Base-by-base conservation (phyloP, 2,888 invertebrate species). In the Mythimna lalbum region DNA sequence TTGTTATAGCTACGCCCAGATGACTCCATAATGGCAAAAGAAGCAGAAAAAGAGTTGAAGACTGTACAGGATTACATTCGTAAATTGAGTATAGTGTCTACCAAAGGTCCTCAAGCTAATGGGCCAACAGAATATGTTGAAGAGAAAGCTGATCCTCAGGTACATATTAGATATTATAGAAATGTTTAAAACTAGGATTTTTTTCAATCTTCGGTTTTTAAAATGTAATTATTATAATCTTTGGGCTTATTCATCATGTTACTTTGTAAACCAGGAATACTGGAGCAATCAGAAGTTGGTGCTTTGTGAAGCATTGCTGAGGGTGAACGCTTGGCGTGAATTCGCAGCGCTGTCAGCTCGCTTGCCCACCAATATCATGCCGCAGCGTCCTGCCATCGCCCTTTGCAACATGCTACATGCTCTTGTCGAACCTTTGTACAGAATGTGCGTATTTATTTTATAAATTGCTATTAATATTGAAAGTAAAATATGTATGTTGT, bases 221-320 rank as follows among this genome's bases (percentile, higher is more conserved):
- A 6, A 21, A 36, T 69, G 23, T 56, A 1, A 17, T 3, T 33
- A 9, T 36, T 36, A 43, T 17, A 39, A 43, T 43, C 17, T 43
- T 1, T 43, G 17, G 23, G 14, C 27, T 63, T n/a, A n/a, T 50
- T 21, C 49, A 63, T 50, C 12, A 49, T 60, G 2, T 64, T 64
- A 27, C 6, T 79, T 19, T 78, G 47, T 76, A 72, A 61, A 63
- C 21, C 68, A 96, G 95, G 96, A 96, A 69, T 96, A 97, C 85
- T 94, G 96, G 89, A 95, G 93, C 63, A 99, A 99, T 95, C 99
- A 99, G 93, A 99, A 99, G 94, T 97, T 99, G 86, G 98, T 99
- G 36, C 96, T 99, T 33, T 98, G 98, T 86, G 98, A 99, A 91
- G 99, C 99, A 0, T 94, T 99, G 61, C 91, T 99, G 12, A 97